phyloP scores from a whole-genome alignment of 1,140 invertebrate genomes.

The Bombyx mori region DNA sequence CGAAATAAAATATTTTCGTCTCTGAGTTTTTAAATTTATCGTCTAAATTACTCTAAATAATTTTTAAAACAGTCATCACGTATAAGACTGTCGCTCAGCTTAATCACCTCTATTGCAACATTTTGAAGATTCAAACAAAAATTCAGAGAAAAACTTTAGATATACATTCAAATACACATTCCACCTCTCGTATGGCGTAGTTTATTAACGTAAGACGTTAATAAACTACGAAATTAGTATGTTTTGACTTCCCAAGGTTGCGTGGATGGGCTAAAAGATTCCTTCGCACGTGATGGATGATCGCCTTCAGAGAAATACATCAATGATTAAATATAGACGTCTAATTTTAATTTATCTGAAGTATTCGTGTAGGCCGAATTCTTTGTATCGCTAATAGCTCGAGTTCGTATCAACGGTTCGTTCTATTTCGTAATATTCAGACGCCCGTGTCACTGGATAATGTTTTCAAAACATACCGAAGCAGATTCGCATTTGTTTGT shows the following conservation, averaged over 20 bases:
- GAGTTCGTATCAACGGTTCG: too few relatives aligned
- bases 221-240: background rate
- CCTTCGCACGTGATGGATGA: background rate
- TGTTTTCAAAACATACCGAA: too few relatives aligned
- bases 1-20: too few relatives aligned
- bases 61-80: too few relatives aligned
- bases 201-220: background rate
- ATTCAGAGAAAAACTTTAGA: background rate
- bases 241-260: constrained; percentile 1
- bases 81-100: too few relatives aligned
- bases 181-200: background rate
- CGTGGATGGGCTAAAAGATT: background rate
- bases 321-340: background rate
- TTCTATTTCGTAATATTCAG: too few relatives aligned
- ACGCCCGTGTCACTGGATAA: too few relatives aligned
- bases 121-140: background rate
- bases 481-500: too few relatives aligned
- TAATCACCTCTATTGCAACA: background rate
- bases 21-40: too few relatives aligned
- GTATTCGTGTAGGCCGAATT: background rate
- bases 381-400: too few relatives aligned
- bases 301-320: constrained; percentile 2
- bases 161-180: too few relatives aligned
- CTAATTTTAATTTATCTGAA: background rate
- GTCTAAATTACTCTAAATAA: too few relatives aligned